These are phyloP conservation scores for Hydroisotoma schaefferi DNA, from an alignment of 2,888 invertebrate genomes.

Conservation along the genomic window DNA sequence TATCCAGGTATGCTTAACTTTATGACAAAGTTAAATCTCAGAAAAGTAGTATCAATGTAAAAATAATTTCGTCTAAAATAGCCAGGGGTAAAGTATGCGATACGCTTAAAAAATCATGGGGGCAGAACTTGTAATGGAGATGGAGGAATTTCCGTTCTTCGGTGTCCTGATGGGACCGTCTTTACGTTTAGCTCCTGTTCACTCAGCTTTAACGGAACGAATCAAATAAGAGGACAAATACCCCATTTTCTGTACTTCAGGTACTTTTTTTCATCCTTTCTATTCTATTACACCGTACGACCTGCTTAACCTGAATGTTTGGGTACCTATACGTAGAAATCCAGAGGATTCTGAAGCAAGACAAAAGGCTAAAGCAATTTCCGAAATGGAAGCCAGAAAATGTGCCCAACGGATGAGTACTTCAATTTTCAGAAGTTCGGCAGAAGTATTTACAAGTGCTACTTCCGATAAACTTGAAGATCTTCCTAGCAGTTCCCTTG, in stretches of 20 bases:
- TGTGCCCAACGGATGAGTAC: conserved; percentile 59
- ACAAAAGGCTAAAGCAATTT: conserved; percentile 60
- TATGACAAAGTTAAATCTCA: conserved; percentile 9
- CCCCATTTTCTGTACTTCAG: conserved; percentile 88
- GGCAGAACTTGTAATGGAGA: conserved; percentile 93
- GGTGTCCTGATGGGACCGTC: conserved; percentile 86
- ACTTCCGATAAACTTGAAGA: conserved; percentile 52
- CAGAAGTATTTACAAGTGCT: conserved; percentile 36
- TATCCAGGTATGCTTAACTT: conserved; percentile 63
- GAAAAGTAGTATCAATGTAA: too few species aligned
- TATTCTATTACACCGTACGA: not conserved
- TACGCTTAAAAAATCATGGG: conserved; percentile 82
- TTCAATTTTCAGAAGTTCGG: conserved; percentile 43
- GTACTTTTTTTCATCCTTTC: too few species aligned
- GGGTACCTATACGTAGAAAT: conserved; percentile 57
- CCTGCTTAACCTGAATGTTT: not conserved
- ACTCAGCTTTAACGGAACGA: conserved; percentile 94
- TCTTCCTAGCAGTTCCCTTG: conserved; percentile 61
- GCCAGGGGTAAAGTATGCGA: conserved; percentile 72
- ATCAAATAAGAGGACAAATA: conserved; percentile 88
- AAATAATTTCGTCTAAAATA: conserved; percentile 15
- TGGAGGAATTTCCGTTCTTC: conserved; percentile 79
- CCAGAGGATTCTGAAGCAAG: conserved; percentile 60
- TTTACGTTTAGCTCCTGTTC: conserved; percentile 89
- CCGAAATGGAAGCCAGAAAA: conserved; percentile 64